Base-by-base conservation (phyloP, 1,140 invertebrate species). In the Anastrepha ludens region DNA sequence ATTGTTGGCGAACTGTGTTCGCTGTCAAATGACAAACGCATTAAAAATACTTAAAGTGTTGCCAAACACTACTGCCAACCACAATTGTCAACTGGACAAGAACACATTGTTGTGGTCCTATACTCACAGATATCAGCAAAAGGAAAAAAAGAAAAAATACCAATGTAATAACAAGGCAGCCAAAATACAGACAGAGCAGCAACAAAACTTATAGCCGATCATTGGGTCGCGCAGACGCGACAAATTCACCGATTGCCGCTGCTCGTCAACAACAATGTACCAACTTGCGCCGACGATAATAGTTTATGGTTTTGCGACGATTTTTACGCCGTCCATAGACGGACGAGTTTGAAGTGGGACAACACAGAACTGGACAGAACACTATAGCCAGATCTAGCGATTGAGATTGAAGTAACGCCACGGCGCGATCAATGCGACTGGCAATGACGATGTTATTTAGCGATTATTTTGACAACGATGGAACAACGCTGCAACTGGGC, bases 11-110 rank as follows among this genome's bases (percentile, higher is more conserved):
- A 86, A 86, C 85, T 86, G 85, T 86, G 85, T 86, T 86, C 58
- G 85, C 85, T 86, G 85, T 86, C 85, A 86, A 86, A 86, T 86
- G 85, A 62, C 85, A 86, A 64, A 62, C 59, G 85, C 85, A 86
- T 86, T 86, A 86, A 86, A 86, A 86, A 86, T 86, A 50, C 85
- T 65, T 62, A 86, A 86, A 86, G 85, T 86, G 85, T 86, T 86
- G 29, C 59, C 85, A 86, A 86, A 86, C 85, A 86, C 29, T 65
- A 55, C 58, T 65, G 85, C 85, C 85, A 65, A 62, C 58, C 58
- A 86, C 85, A 86, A 86, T 86, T 86, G 85, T 86, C 85, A 86
- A 86, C 85, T 44, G 58, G 39, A 81, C 74, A 81, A 58, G 47
- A 81, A 81, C 74, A 81, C 74, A 81, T 55, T 81, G 47, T 81